Percentiles rank a stretch among this genome's conserved stretches.
Evolutionary conservation across 2,888 invertebrate genomes (phyloP).

Genomic region (Xestia sexstrigata): DNA sequence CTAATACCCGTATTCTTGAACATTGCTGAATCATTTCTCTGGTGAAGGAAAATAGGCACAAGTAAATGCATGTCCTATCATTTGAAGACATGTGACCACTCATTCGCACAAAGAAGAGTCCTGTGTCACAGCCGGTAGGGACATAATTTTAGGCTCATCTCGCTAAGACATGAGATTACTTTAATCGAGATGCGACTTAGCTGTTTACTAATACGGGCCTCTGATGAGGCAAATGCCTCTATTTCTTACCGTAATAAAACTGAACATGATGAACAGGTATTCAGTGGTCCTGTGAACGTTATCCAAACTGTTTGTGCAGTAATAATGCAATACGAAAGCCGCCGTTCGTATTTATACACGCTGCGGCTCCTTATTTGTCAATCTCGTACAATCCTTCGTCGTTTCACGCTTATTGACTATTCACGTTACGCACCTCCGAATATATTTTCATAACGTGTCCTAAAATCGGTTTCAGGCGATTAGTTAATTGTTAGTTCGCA

Average conservation of each 20-base stretch:
- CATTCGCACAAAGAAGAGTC: background rate
- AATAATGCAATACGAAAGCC: conserved; percentile 63
- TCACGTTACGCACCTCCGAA: conserved; percentile 73
- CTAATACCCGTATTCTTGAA: background rate
- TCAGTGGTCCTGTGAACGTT: conserved; percentile 61
- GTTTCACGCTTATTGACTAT: conserved; percentile 86
- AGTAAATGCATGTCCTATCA: background rate
- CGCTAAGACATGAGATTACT: background rate
- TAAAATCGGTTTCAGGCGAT: conserved; percentile 71
- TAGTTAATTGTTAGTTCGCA: conserved; percentile 68
- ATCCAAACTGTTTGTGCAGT: conserved; percentile 66
- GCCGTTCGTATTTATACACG: conserved; percentile 79
- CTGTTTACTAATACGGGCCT: background rate
- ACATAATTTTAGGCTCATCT: background rate
- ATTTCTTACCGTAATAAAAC: conserved; percentile 81
- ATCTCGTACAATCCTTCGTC: conserved; percentile 79
- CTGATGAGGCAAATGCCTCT: background rate
- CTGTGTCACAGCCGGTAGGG: background rate
- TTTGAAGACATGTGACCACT: background rate
- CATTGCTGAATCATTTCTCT: background rate
- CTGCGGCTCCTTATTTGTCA: conserved; percentile 75
- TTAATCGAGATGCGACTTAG: background rate
- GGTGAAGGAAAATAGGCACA: background rate
- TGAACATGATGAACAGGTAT: conserved; percentile 78
- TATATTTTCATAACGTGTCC: conserved; percentile 82